Evolutionary conservation across 2,797 vertebrate species (phyloP).

Genomic region (Malacoctenus gilli): DNA sequence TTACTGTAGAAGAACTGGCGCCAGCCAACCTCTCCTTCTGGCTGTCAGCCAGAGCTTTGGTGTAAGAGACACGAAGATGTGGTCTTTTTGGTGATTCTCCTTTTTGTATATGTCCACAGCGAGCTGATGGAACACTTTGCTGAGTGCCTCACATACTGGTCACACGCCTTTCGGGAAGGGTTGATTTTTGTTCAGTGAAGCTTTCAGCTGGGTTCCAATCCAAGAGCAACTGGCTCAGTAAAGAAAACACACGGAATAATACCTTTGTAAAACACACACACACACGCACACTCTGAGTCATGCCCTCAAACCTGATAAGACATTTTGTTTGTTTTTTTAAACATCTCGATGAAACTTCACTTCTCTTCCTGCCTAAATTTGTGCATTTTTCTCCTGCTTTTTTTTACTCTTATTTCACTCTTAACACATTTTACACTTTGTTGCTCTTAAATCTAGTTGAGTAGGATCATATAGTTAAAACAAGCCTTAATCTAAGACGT

Average conservation of each 20-base stretch:
- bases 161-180: too few relatives aligned
- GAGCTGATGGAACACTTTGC: too few relatives aligned
- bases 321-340: background rate
- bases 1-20: too few relatives aligned
- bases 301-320: too few relatives aligned
- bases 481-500: conserved; percentile 29
- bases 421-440: background rate
- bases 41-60: too few relatives aligned
- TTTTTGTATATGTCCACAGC: conserved; percentile 1
- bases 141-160: too few relatives aligned
- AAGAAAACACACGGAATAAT: background rate
- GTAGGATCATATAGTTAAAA: background rate
- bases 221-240: background rate
- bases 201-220: background rate
- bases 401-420: background rate
- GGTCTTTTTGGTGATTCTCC: background rate
- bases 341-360: background rate
- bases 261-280: too few relatives aligned
- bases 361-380: too few relatives aligned
- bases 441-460: conserved; percentile 13
- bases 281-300: conserved; percentile 14
- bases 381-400: too few relatives aligned
- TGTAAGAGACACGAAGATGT: too few relatives aligned
- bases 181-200: background rate
- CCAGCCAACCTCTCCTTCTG: too few relatives aligned